phyloP scores from a whole-genome alignment of 1,140 invertebrate species.

The Drosophila kikkawai region DNA sequence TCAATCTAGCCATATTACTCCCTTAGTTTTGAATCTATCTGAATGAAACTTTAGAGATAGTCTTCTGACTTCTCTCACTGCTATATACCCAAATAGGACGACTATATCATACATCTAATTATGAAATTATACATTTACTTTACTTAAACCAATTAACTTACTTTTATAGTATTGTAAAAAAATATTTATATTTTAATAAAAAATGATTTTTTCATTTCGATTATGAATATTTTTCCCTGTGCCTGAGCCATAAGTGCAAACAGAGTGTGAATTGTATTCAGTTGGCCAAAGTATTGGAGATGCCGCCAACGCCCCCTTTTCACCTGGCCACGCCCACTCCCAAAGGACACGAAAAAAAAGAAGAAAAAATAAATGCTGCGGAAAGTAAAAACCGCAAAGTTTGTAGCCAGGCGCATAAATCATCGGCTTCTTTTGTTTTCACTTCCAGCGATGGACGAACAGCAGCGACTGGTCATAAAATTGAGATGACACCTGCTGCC shows the following conservation, averaged over 20 bases:
- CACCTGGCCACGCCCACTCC: conserved; percentile 31
- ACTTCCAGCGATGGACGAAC: conserved; percentile 43
- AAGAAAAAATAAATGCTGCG: background rate
- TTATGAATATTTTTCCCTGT: background rate
- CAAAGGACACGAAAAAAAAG: background rate
- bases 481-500: conserved; percentile 30
- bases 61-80: no score
- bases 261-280: conserved; percentile 1
- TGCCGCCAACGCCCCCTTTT: conserved; percentile 8
- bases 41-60: no score
- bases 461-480: conserved; percentile 50
- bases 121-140: background rate
- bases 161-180: background rate
- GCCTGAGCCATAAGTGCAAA: background rate
- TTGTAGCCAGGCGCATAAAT: conserved; percentile 49
- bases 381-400: conserved; percentile 36
- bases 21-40: no score
- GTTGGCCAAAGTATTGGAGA: background rate
- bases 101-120: no score
- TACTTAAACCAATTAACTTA: background rate
- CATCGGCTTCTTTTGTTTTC: conserved; percentile 46
- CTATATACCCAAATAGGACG: no score
- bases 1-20: no score
- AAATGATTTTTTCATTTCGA: background rate
- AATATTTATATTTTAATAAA: background rate